Conservation (phyloP, 2,888 invertebrate species). For the Taphrorychus bicolor region DNA sequence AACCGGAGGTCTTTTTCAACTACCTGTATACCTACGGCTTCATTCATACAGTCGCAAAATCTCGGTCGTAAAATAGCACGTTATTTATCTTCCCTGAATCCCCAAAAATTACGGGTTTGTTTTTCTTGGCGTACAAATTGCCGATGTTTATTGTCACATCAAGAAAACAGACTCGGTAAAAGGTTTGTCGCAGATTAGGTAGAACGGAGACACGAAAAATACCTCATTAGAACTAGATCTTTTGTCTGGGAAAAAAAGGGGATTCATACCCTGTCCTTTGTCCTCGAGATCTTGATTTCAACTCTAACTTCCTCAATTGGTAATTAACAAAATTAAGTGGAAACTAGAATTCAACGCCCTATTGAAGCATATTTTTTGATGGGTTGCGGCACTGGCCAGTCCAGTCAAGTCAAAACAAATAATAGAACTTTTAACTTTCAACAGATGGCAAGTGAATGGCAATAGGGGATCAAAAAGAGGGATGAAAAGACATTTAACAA, state of each 20-base stretch:
- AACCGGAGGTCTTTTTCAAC: background rate
- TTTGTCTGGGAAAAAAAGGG: background rate
- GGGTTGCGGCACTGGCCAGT: too few relatives aligned
- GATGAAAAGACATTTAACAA: too few relatives aligned
- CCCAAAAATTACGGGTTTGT: conserved; percentile 35
- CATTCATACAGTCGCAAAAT: conserved; percentile 4
- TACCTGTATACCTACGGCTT: background rate
- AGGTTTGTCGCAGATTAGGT: conserved; percentile 14
- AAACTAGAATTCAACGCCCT: background rate
- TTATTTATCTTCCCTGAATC: conserved; percentile 14
- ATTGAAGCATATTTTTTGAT: too few relatives aligned
- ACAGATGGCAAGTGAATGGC: background rate
- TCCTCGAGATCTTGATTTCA: background rate
- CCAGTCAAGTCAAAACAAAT: background rate
- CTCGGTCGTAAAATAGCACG: conserved; percentile 5
- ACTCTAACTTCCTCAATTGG: too few relatives aligned
- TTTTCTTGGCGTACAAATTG: conserved; percentile 37
- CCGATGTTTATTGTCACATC: conserved; percentile 40
- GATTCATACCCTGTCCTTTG: background rate
- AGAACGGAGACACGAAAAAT: background rate
- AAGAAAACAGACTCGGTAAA: conserved; percentile 38
- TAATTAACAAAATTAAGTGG: too few relatives aligned
- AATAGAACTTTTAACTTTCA: background rate
- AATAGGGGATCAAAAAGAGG: background rate
- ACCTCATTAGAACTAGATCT: background rate